phyloP scores from a whole-genome alignment of 2,888 invertebrate species.

The Tetragonisca angustula region DNA sequence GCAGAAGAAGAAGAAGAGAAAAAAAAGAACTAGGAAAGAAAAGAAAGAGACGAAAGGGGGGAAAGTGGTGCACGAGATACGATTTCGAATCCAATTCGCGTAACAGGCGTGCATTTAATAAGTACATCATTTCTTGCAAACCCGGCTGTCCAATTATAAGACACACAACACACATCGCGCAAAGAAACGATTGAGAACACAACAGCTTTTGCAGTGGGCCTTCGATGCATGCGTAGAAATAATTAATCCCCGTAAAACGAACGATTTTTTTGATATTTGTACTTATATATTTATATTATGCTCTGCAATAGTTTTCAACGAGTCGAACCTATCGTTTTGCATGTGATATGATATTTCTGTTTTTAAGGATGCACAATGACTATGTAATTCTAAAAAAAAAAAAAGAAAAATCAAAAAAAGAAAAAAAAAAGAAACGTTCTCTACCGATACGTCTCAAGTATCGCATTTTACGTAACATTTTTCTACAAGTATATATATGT shows the following conservation, averaged over 20 bases:
- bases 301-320: constrained; percentile 61
- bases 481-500: not conserved
- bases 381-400: constrained; percentile 79
- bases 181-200: constrained; percentile 37
- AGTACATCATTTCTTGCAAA: not conserved
- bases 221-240: constrained; percentile 67
- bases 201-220: constrained; percentile 71
- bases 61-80: not conserved
- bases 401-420: no score
- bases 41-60: not conserved
- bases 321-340: constrained; percentile 75
- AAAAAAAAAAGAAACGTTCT: constrained; percentile 38
- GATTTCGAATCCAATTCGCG: constrained; percentile 4
- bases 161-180: not conserved
- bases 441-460: constrained; percentile 61
- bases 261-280: constrained; percentile 50
- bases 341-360: constrained; percentile 81
- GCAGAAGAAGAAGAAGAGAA: not conserved
- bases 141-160: not conserved
- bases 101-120: not conserved
- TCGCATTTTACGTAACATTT: constrained; percentile 14
- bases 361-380: constrained; percentile 84
- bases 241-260: constrained; percentile 45
- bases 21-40: not conserved
- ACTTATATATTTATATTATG: constrained; percentile 26